These are phyloP conservation scores for Phoxinus phoxinus DNA, from an alignment of 2,113 vertebrate species.

Conservation along the genomic window DNA sequence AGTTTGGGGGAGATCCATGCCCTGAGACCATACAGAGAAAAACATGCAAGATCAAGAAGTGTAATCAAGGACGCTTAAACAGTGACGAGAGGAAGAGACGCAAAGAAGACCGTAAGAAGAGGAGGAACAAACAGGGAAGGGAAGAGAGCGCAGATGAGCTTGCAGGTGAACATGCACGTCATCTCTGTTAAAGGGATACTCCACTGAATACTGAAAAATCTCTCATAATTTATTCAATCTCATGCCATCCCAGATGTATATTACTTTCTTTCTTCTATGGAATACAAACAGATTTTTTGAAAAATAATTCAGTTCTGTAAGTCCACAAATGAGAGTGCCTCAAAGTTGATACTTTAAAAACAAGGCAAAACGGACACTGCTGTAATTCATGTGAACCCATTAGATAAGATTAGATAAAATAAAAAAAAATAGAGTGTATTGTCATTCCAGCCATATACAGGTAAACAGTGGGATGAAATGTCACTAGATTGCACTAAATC, in stretches of 20 bases:
- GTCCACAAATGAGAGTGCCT: not conserved
- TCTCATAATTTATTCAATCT: not conserved
- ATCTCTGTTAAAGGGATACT: conserved; percentile 19
- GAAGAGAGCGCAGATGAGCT: conserved; percentile 81
- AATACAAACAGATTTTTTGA: not conserved
- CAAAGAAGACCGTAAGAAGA: conserved; percentile 90
- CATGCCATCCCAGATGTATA: not conserved
- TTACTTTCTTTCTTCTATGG: not conserved
- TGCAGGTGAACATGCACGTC: conserved; percentile 77
- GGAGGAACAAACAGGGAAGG: conserved; percentile 83
- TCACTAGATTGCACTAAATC: too few relatives aligned
- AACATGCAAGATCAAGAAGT: conserved; percentile 93
- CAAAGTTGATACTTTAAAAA: not conserved
- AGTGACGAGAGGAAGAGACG: conserved; percentile 87
- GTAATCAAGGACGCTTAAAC: conserved; percentile 81
- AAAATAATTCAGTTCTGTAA: not conserved
- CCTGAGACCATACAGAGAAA: conserved; percentile 91
- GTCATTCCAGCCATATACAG: too few relatives aligned
- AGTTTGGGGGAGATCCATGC: conserved; percentile 91
- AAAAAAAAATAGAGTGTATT: too few relatives aligned
- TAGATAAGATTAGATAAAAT: not conserved
- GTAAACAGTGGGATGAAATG: too few relatives aligned
- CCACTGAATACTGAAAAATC: not conserved
- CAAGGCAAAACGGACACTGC: not conserved
- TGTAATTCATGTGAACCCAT: not conserved